Percentiles rank a stretch among this genome's conserved stretches.
Conservation (phyloP, 2,888 invertebrate genomes). For the Arenicola marina region DNA sequence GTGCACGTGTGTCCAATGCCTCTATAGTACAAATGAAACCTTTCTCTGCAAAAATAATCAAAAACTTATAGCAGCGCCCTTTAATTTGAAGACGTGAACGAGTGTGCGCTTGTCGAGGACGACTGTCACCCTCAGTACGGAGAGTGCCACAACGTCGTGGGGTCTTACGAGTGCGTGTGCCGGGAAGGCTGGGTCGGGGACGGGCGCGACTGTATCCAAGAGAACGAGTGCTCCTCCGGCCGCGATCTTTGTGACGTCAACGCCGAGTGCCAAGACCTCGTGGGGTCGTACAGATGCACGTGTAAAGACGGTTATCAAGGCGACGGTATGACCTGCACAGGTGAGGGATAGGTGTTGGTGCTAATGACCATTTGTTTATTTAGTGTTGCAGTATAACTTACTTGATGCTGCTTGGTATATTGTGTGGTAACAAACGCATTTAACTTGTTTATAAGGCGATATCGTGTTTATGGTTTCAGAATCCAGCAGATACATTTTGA, state of each 20-base stretch:
- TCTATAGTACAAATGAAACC: no score
- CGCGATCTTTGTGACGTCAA: neutral
- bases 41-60: no score
- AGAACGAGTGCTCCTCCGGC: conserved; percentile 7
- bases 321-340: conserved; percentile 8
- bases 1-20: no score
- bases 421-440: no score
- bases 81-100: conserved; percentile 11
- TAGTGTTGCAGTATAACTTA: no score
- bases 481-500: no score
- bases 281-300: conserved; percentile 6
- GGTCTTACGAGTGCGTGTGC: conserved; percentile 8
- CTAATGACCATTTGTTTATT: no score
- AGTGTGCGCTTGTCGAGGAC: neutral
- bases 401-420: no score
- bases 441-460: no score
- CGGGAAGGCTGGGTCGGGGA: conserved; percentile 1
- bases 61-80: no score
- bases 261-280: conserved; percentile 6
- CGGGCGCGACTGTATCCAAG: neutral
- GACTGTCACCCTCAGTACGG: neutral
- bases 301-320: conserved; percentile 11
- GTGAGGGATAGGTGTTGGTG: no score
- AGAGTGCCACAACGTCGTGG: conserved; percentile 3
- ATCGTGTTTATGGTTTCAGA: no score